Percentiles rank a stretch among this genome's conserved stretches.
phyloP scores from a whole-genome alignment of 2,113 vertebrate species.

The Herpetotheres cachinnans region DNA sequence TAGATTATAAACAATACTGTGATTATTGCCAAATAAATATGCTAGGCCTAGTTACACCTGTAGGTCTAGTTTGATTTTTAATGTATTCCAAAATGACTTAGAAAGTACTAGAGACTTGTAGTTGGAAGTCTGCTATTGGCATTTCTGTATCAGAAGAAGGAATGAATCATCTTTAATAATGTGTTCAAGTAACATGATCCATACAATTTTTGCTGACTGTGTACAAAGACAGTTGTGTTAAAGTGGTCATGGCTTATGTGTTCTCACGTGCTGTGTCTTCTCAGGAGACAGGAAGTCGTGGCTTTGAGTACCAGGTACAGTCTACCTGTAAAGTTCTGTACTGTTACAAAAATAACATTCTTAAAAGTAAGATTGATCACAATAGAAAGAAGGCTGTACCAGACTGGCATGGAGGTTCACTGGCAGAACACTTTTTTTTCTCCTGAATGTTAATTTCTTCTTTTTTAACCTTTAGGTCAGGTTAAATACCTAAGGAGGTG shows the following conservation, averaged over 20 bases:
- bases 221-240: neutral
- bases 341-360: neutral
- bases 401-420: neutral
- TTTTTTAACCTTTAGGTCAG: neutral
- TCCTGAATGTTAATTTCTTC: neutral
- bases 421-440: neutral
- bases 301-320: neutral
- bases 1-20: neutral
- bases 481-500: neutral
- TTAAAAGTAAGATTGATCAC: neutral
- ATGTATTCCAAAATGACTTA: neutral
- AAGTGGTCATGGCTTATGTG: neutral
- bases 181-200: neutral
- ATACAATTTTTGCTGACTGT: neutral
- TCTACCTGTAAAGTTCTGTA: neutral
- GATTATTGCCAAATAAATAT: neutral
- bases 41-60: neutral
- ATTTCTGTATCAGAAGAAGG: neutral
- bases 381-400: rapidly evolving
- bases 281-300: neutral
- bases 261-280: neutral
- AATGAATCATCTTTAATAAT: neutral
- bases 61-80: neutral
- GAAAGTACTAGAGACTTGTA: neutral
- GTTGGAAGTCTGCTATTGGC: neutral